A percentile compares a stretch with the other conserved stretches of the same genome.
phyloP scores from a whole-genome alignment of 1,140 invertebrate genomes.

The Heterodera schachtii region DNA sequence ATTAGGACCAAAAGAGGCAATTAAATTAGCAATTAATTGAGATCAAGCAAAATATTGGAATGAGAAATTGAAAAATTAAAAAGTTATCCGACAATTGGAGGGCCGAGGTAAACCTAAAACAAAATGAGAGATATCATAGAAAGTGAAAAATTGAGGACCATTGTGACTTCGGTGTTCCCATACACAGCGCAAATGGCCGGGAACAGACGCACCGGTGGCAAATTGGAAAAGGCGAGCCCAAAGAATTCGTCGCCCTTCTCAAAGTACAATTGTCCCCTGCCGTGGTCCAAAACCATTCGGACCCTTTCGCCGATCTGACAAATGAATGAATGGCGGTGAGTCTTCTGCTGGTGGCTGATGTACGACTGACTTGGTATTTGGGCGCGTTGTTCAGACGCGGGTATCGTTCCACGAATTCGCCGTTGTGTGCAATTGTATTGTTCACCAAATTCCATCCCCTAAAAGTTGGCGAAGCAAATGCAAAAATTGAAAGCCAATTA shows the following conservation, averaged over 20 bases:
- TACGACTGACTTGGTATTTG: constrained; percentile 83
- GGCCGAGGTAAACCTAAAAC: too few relatives aligned
- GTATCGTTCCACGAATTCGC: constrained; percentile 90
- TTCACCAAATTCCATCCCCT: constrained; percentile 92
- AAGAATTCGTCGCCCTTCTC: constrained; percentile 98
- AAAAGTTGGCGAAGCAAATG: neutral
- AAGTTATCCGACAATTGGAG: too few relatives aligned
- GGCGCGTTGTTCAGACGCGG: constrained; percentile 93
- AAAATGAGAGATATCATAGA: too few relatives aligned
- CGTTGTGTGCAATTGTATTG: constrained; percentile 94
- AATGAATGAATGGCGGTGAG: neutral
- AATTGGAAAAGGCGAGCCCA: constrained; percentile 91
- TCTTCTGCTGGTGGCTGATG: neutral
- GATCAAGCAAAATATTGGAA: too few relatives aligned
- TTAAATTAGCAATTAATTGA: too few relatives aligned
- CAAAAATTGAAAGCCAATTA: constrained; percentile 62
- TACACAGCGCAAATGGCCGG: constrained; percentile 96
- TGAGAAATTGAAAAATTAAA: too few relatives aligned
- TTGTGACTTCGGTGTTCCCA: constrained; percentile 98
- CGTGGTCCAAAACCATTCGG: constrained; percentile 93
- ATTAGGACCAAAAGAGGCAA: too few relatives aligned
- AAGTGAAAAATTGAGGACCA: constrained; percentile 72
- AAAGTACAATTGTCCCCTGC: constrained; percentile 93
- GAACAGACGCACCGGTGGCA: constrained; percentile 89
- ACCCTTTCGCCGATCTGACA: constrained; percentile 90